Base-by-base conservation (phyloP, 2,888 invertebrate species). In the Pseudococcus jackbeardsleyi region DNA sequence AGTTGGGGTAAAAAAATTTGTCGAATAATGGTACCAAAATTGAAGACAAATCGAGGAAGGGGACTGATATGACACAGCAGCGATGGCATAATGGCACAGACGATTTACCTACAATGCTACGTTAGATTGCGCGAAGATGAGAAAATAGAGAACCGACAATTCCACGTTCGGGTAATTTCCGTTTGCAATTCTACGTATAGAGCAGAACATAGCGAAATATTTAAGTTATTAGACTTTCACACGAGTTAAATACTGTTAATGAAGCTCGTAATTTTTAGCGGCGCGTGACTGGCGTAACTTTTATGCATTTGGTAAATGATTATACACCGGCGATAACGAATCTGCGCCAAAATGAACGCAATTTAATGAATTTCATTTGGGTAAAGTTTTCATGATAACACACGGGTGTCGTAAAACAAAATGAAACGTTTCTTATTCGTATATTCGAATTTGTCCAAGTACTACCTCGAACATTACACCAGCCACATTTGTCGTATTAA, bases 181-280 rank as follows among this genome's bases (percentile, higher is more conserved):
- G 26, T 19, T 9, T 42, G 42, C 42, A 8, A 42, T 42, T 42
- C 42, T 42, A 42, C 42, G 42, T 42, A 42, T 42, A 46, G 46
- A n/a, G n/a, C 42, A 82, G 46, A 46, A 39, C 46, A 46, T 46
- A 82, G n/a, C 46, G 19, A 82, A 82, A 42, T 42, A 22, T 42
- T 46, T 82, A 82, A 82, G 79, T 82, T 82, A 82, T 82, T 82
- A 46, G 79, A 82, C 19, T 46, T 82, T 82, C 79, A 46, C 79
- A 46, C 79, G 72, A 82, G 42, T 82, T 82, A 82, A 82, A 82
- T 82, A 82, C 42, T 82, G 79, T 82, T 82, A 82, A 82, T 82
- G 79, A 82, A 82, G 79, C 79, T 82, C 79, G 79, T 82, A 82
- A 82, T 82, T 82, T 82, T 82, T 82, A 46, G 79, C 46, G 79